Base-by-base conservation (phyloP, 2,888 invertebrate species). In the Drosophila recens region DNA sequence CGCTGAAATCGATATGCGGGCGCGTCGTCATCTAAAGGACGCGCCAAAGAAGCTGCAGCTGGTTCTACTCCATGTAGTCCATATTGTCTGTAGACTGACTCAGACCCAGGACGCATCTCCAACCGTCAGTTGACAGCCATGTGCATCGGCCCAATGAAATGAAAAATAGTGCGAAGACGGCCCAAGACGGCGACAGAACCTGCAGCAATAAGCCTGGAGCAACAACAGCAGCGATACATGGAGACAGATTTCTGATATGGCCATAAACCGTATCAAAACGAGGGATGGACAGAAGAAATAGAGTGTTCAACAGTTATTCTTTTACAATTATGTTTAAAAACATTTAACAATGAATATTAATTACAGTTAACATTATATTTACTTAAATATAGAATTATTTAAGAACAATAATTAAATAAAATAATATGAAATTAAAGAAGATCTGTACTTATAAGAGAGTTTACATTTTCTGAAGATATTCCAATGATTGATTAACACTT, bases 1-100 rank as follows among this genome's bases (percentile, higher is more conserved):
- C 79, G 72, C 74, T 79, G 90, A 89, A 88, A 88, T 89, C 87
- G 90, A 90, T 88, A 88, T 88, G 87, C 87, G 90, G 87, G 87
- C 89, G 78, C 65, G 45, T 58, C 59, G 36, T 58, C 51, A 48
- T 42, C 63, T 66, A 56, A 56, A 53, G 63, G 63, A 67, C 27
- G 54, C 61, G 40, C 57, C 52, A 45, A 48, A 59, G 59, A 61
- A 27, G 67, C 75, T 69, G 72, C 63, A 74, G 67, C 59, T 66
- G 63, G 33, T 27, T 15, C 49, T 54, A 5, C 10, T 46, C 49
- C 17, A 34, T 15, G 30, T 33, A n/a, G 15, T 15, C 49, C 34
- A 13, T 20, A 33, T 27, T 27, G 33, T 49, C 48, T 17, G 30
- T 15, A 30, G 30, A 11, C 49, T 51, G 51, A 13, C 20, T 36